Conservation (phyloP, 2,888 invertebrate species). For the Maniola hyperantus region DNA sequence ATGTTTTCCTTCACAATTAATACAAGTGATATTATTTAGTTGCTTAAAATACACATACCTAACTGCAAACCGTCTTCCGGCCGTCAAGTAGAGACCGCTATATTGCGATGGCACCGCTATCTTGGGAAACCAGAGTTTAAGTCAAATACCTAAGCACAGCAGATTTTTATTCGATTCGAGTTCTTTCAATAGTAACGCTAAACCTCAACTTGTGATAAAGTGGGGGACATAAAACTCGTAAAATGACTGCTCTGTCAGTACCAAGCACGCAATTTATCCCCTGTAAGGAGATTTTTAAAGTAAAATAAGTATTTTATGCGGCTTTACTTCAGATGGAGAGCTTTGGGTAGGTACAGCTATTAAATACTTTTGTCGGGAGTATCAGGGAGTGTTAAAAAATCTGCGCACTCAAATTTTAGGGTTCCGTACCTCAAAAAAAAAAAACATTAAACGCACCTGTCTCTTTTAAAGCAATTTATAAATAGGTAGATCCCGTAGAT, state of each 20-base stretch:
- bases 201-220: conserved; percentile 56
- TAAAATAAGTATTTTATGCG: conserved; percentile 32
- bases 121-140: too few relatives aligned
- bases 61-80: too few relatives aligned
- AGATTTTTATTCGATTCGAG: conserved; percentile 22
- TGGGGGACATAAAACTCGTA: conserved; percentile 64
- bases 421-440: too few relatives aligned
- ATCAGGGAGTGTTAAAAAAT: neutral
- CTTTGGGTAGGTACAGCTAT: conserved; percentile 14
- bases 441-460: too few relatives aligned
- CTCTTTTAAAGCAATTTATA: too few relatives aligned
- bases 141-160: too few relatives aligned
- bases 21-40: too few relatives aligned
- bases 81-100: too few relatives aligned
- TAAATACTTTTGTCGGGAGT: neutral
- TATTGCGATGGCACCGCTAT: too few relatives aligned
- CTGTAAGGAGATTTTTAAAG: conserved; percentile 35
- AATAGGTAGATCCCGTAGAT: too few relatives aligned
- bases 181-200: conserved; percentile 21
- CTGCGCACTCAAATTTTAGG: neutral
- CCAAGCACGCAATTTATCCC: conserved; percentile 68
- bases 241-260: conserved; percentile 72
- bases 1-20: too few relatives aligned
- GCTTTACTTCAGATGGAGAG: conserved; percentile 23
- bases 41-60: too few relatives aligned